Base-by-base conservation (phyloP, 2,888 invertebrate species). In the Papilio protenor region DNA sequence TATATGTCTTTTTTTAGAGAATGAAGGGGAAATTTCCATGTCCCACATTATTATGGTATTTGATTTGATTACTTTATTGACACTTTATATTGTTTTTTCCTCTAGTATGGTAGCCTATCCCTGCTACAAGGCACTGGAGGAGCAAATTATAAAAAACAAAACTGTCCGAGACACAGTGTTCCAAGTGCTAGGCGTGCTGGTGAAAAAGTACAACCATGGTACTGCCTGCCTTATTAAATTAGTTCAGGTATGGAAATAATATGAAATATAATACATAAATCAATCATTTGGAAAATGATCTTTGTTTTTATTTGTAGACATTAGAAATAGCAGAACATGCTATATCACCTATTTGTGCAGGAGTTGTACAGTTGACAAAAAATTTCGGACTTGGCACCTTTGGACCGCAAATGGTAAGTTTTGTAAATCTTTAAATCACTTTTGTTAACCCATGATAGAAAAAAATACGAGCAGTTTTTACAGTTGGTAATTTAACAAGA, bases 141-240 rank as follows among this genome's bases (percentile, higher is more conserved):
- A 96, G 82, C 95, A 95, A 72, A 93, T 90, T 89, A 96, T 90
- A 84, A 96, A 92, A 89, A 96, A 96, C 82, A 97, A 97, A 81
- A 92, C 95, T 71, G 93, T 95, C 0, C 95, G 96, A 79, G 96
- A 97, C 82, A 96, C 96, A 18, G 95, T 98, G 8, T 96, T 97
- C 86, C 96, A 98, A 95, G 96, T 98, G 59, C 94, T 99, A 79
- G 98, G 98, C 18, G 95, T 96, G 3, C 95, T 98, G 69, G 96
- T 98, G 27, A 98, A 97, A 88, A 96, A 96, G 74, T 98, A 98
- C 88, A 98, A 97, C 87, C 98, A 98, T 91, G 97, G 97, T 0
- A 95, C 97, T 66, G 96, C 96, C 49, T 98, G 97, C 87, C 95
- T 97, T 1, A 96, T 97, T 10, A 96, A 97, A 85, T 95, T 97